Conservation (phyloP, 2,797 vertebrate genomes). For the Peromyscus nudipes region DNA sequence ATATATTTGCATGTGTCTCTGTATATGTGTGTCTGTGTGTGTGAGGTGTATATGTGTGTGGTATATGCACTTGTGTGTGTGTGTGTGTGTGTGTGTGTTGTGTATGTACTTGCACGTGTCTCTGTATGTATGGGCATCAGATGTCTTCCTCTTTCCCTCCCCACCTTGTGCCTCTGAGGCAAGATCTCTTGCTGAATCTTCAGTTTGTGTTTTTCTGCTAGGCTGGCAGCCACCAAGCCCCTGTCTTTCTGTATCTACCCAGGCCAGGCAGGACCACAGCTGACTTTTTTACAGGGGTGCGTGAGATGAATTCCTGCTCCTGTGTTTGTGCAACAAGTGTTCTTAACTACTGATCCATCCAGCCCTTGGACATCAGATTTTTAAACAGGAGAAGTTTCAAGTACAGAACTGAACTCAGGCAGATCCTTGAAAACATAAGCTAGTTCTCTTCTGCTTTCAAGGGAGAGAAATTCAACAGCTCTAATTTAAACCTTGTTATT, state of each 20-base stretch:
- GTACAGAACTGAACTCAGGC: neutral
- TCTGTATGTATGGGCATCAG: neutral
- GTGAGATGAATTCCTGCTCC: no score
- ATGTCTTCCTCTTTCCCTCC: neutral
- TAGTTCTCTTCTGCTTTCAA: neutral
- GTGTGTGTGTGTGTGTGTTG: neutral
- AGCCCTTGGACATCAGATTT: neutral
- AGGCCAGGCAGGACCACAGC: neutral
- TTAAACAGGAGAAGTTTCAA: neutral
- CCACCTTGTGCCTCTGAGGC: neutral
- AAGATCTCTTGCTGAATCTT: neutral
- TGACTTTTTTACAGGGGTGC: neutral
- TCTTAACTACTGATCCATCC: neutral
- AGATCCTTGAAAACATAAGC: neutral
- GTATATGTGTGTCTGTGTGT: neutral
- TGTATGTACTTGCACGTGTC: neutral
- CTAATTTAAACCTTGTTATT: constrained; percentile 11
- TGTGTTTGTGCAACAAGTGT: neutral
- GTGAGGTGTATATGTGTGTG: no score
- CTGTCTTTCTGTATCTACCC: neutral
- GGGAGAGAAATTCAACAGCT: neutral
- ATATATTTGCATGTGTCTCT: neutral
- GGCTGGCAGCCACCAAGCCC: no score
- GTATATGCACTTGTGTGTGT: neutral
- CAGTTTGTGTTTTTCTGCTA: neutral